Evolutionary conservation across 2,113 vertebrate genomes (phyloP).

Genomic region (Spheniscus mendiculus): DNA sequence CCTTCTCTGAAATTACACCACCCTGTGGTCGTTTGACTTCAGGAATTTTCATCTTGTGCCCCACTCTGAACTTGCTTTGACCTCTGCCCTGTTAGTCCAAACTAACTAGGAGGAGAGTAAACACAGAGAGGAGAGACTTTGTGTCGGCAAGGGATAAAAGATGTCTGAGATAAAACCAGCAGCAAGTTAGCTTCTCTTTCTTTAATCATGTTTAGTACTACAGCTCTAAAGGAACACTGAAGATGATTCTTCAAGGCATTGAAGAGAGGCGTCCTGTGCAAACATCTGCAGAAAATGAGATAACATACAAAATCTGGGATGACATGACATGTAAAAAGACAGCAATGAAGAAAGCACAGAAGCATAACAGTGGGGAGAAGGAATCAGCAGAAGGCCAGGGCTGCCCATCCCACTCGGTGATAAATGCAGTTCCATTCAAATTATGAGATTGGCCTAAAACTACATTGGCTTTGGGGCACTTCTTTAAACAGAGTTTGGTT

Average conservation of each 20-base stretch:
- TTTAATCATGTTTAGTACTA: neutral
- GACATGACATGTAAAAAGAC: neutral
- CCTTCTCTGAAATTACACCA: neutral
- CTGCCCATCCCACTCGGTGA: neutral
- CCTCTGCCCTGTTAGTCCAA: neutral
- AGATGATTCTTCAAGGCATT: neutral
- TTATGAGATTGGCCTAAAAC: neutral
- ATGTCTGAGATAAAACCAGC: neutral
- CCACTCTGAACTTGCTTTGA: neutral
- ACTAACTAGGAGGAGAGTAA: neutral
- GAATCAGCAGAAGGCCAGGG: neutral
- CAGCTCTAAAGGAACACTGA: neutral
- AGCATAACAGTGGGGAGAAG: accelerated
- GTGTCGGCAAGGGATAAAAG: neutral
- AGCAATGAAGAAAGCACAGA: neutral
- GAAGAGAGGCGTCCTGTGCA: neutral
- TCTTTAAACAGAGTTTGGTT: neutral
- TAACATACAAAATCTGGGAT: neutral
- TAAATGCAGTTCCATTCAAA: neutral
- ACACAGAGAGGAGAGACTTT: neutral
- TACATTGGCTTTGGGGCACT: neutral
- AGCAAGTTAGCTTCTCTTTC: neutral
- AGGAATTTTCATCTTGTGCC: neutral
- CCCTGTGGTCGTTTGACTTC: neutral
- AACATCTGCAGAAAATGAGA: neutral